These are phyloP conservation scores for Cyphomyrus discorhynchus DNA, from an alignment of 2,113 vertebrate species.

Conservation along the genomic window DNA sequence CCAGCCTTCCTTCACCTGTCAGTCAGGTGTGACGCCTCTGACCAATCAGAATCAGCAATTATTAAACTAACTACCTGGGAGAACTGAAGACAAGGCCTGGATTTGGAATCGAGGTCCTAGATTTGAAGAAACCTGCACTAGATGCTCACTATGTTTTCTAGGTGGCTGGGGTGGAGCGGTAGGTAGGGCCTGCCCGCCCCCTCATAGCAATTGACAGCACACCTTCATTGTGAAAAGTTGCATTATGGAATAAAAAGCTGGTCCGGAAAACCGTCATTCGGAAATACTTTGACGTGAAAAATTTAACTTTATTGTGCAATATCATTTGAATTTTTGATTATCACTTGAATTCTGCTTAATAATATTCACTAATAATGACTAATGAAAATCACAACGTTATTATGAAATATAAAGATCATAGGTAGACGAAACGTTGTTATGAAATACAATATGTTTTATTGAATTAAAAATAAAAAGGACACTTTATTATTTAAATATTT, in stretches of 20 bases:
- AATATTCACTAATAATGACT: neutral
- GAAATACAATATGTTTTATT: neutral
- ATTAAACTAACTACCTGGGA: too few species aligned
- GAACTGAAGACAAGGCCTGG: too few species aligned
- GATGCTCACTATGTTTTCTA: neutral
- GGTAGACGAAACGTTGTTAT: neutral
- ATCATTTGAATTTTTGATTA: neutral
- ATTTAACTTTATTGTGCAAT: neutral
- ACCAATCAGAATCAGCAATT: too few species aligned
- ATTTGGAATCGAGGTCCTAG: too few species aligned
- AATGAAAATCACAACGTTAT: neutral
- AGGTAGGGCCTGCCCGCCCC: too few species aligned
- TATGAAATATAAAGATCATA: neutral
- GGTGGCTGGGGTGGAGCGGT: neutral
- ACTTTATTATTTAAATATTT: neutral
- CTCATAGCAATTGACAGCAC: neutral
- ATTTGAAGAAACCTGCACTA: neutral
- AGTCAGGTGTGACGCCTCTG: too few species aligned
- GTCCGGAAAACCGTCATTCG: neutral
- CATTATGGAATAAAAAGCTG: neutral
- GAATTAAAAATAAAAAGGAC: neutral
- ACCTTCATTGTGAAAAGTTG: neutral
- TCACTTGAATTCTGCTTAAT: neutral
- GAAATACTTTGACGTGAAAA: neutral
- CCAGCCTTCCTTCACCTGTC: too few species aligned